Evolutionary conservation across 2,888 invertebrate genomes (phyloP), one percentile per base, ranked within the genome.

Genomic region (Eudiplozoon nipponicum): DNA sequence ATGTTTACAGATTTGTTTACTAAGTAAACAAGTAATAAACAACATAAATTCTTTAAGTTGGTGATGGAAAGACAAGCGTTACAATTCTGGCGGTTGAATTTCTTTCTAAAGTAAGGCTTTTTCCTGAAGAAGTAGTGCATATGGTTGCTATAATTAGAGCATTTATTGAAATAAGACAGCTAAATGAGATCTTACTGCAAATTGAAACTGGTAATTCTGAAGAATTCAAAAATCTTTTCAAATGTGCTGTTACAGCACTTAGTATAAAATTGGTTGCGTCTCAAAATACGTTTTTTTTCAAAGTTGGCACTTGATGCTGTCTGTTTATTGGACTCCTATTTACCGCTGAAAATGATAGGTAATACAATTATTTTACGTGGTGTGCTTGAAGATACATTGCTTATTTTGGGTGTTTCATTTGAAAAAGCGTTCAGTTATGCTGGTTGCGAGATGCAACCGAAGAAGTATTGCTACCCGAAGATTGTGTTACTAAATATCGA

Each of bases 401-500:
- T 98, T 3, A 71, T 98, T 0, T 68, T 71, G 3, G 84, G 94
- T 11, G 90, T 98, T 1, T 81, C 90, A 0, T 98, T 98, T 60
- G 90, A 94, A 62, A 98, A 98, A 62, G 90, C 94, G 0, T 98
- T 98, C 65, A 84, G 86, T 0, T 98, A 98, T 55, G 94, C 94
- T 47, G 94, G 94, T 7, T 98, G 98, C 57, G 90, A 98, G 64
- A 98, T 98, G 94, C 94, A 94, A 54, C 84, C 80, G 1, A 98
- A 98, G 62, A 68, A 66, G 18, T 94, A 90, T 54, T 56, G 66
- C 11, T 66, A 72, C 46, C 81, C 81, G 49, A 77, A 74, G 63
- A 86, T 98, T 46, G 90, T 90, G 0, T 59, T 94, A 22, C 66
- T 98, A 4, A 98, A 98, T 54, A 80, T 98, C 47, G 94, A 98